Percentiles rank a stretch among this genome's conserved stretches.
phyloP scores from a whole-genome alignment of 2,113 vertebrate species.

The Apodemus sylvaticus region DNA sequence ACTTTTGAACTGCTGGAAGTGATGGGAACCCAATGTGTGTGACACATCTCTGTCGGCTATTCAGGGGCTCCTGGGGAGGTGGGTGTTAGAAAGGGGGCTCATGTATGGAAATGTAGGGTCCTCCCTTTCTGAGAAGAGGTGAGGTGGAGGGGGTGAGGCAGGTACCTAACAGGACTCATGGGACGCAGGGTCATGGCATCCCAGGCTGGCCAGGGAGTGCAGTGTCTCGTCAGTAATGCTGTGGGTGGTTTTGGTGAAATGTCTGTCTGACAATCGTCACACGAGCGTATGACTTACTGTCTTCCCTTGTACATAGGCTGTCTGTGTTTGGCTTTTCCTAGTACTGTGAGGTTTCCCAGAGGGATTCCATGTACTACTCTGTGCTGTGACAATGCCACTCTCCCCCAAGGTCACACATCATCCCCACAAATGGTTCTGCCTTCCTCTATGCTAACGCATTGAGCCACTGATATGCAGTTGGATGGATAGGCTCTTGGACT shows the following conservation, averaged over 20 bases:
- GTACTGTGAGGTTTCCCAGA: constrained; percentile 40
- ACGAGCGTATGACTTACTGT: constrained; percentile 68
- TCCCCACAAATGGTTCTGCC: constrained; percentile 53
- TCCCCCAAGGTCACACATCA: constrained; percentile 2
- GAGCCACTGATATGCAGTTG: constrained; percentile 62
- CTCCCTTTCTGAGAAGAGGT: background rate
- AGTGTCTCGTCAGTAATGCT: constrained; percentile 23
- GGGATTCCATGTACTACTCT: constrained; percentile 76
- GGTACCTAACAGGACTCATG: background rate
- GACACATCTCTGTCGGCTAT: constrained; percentile 57
- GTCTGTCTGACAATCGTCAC: constrained; percentile 79
- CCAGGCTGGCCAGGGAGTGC: background rate
- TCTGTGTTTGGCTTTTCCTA: constrained; percentile 76
- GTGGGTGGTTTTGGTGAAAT: constrained; percentile 66
- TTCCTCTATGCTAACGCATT: constrained; percentile 69
- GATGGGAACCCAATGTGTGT: constrained; percentile 34
- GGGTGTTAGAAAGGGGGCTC: background rate
- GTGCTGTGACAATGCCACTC: constrained; percentile 57
- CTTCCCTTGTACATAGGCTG: constrained; percentile 82
- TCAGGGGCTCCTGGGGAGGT: background rate
- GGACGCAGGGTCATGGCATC: background rate
- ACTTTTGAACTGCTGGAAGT: background rate
- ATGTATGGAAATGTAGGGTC: background rate
- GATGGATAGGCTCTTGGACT: constrained; percentile 68
- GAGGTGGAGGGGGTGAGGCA: background rate